Percentiles rank a stretch among this genome's conserved stretches.
Evolutionary conservation across 1,140 invertebrate genomes (phyloP).

Genomic region (Delia radicum): DNA sequence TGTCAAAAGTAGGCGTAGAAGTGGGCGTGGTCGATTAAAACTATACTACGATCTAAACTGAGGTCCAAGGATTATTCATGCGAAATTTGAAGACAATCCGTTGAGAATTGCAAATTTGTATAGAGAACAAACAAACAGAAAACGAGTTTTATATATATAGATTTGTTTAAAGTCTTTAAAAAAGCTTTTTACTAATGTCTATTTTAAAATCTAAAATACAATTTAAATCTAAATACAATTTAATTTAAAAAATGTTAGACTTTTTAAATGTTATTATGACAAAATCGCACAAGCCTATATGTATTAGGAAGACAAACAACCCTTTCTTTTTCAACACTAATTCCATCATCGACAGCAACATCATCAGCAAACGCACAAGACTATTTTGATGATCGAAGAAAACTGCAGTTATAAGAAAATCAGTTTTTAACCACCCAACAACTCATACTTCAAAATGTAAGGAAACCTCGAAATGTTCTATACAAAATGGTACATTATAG

Average conservation of each 20-base stretch:
- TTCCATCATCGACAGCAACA: background rate
- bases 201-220: too few species aligned
- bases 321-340: background rate
- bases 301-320: background rate
- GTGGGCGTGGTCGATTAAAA: too few species aligned
- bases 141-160: background rate
- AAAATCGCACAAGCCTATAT: too few species aligned
- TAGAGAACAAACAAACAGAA: background rate
- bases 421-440: too few species aligned
- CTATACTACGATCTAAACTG: too few species aligned
- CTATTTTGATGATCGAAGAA: slow-evolving; percentile 42
- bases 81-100: too few species aligned
- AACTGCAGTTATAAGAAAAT: slow-evolving; percentile 55
- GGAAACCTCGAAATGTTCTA: too few species aligned
- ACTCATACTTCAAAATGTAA: background rate
- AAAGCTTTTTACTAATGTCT: background rate
- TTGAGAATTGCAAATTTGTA: too few species aligned
- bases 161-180: background rate
- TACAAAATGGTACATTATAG: too few species aligned
- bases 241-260: background rate
- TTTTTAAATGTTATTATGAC: background rate
- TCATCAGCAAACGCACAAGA: background rate
- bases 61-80: too few species aligned
- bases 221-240: slow-evolving; percentile 21
- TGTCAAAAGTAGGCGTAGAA: too few species aligned